phyloP scores from a whole-genome alignment of 2,888 invertebrate genomes.

The Elgonia sp. region DNA sequence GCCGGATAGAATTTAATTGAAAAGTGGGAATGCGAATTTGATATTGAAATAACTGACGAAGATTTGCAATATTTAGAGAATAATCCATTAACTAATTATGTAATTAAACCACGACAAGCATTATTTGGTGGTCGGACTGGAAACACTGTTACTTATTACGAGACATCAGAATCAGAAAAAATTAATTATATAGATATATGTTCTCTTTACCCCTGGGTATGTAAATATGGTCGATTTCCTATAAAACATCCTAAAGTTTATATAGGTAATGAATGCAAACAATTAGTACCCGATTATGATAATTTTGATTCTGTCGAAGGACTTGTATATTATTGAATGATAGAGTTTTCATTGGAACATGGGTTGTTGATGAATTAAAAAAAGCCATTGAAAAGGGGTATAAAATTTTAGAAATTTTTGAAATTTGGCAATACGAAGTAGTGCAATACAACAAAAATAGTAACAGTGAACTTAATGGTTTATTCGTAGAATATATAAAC shows the following conservation, averaged over 20 bases:
- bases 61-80: conserved; percentile 2
- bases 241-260: conserved; percentile 19
- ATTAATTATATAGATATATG: conserved; percentile 37
- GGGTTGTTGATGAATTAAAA: conserved; percentile 83
- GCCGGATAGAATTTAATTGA: conserved; percentile 13
- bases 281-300: not conserved
- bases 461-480: conserved; percentile 26
- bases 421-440: conserved; percentile 83
- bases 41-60: conserved; percentile 10
- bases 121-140: conserved; percentile 40
- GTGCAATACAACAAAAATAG: conserved; percentile 71
- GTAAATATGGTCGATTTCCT: conserved; percentile 21
- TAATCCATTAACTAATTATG: not conserved
- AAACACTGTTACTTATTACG: conserved; percentile 8
- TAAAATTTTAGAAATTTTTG: conserved; percentile 80
- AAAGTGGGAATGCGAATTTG: conserved; percentile 58
- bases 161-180: not conserved
- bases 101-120: conserved; percentile 11
- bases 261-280: not conserved
- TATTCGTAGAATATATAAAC: conserved; percentile 67
- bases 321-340: conserved; percentile 60
- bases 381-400: conserved; percentile 83
- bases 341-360: conserved; percentile 81
- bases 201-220: conserved; percentile 18
- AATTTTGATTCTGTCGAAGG: conserved; percentile 35